Evolutionary conservation across 2,888 invertebrate genomes (phyloP), one percentile per base, ranked within the genome.

Genomic region (Mythimna pallens): DNA sequence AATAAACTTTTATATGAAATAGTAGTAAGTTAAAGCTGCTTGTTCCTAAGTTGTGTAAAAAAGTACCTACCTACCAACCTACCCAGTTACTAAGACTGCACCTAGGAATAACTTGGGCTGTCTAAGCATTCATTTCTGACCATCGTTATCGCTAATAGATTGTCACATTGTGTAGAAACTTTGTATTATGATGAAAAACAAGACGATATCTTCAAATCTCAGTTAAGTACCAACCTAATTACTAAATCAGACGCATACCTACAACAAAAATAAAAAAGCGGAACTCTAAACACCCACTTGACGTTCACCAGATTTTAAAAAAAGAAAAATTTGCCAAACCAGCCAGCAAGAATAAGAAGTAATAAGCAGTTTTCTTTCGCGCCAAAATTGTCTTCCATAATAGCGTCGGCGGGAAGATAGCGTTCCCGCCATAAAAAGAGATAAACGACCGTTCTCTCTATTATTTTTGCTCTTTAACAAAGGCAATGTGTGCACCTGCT

Each of bases 281-380:
- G 85, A 83, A 83, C 76, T 74, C 57, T 59, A 78, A 81, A 73
- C 67, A 76, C 71, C 66, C 73, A 81, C 64, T 86, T 72, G 78
- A 81, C 78, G 69, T 63, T 78, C 67, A 66, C 67, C 70, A 82
- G 74, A 80, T 78, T 83, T 70, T 17, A 64, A 80, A 85, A 74
- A 85, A 84, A 81, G 77, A 78, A 86, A 86, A 85, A 87, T 92
- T 92, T 91, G 90, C 92, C 92, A 90, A 90, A 90, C 86, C 89
- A 91, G 90, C 89, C 90, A 68, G 89, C 93, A 92, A 94, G 95
- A 96, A 95, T 95, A 94, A 94, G 94, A 93, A 94, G 95, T 95
- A 95, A 96, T 96, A 96, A 96, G 95, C 96, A 95, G 95, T 96
- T 95, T 95, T 96, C 95, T 95, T 96, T 96, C 94, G 95, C 95